A percentile compares a stretch with the other conserved stretches of the same genome.
phyloP scores from a whole-genome alignment of 2,113 vertebrate genomes.

The Typhlomys cinereus region DNA sequence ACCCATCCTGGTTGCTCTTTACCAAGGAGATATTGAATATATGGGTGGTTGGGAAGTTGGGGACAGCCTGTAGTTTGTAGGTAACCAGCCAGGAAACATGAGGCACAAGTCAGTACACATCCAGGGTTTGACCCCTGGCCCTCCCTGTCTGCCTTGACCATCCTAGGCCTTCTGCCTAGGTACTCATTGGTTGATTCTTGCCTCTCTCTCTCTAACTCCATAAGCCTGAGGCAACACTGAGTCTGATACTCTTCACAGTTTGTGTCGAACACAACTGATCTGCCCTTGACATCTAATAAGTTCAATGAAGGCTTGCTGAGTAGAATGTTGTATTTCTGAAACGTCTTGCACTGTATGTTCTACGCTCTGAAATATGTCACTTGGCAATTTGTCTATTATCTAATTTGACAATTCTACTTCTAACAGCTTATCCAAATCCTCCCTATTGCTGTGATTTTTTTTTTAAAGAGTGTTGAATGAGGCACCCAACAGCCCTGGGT shows the following conservation, averaged over 20 bases:
- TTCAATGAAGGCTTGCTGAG: slow-evolving; percentile 25
- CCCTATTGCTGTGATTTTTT: too few species aligned
- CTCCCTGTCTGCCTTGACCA: background rate
- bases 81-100: slow-evolving; percentile 7
- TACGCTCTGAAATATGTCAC: slow-evolving; percentile 40
- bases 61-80: background rate
- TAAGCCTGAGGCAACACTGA: background rate
- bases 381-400: background rate
- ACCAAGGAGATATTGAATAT: background rate
- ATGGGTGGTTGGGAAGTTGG: background rate
- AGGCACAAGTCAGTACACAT: background rate
- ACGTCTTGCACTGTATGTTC: background rate
- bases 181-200: background rate
- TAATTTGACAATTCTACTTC: background rate
- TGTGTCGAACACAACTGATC: background rate
- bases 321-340: slow-evolving; percentile 34
- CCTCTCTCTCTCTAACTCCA: background rate
- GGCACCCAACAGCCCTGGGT: too few species aligned
- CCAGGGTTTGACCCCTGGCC: background rate
- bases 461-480: too few species aligned
- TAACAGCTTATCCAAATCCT: slow-evolving; percentile 45
- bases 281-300: background rate
- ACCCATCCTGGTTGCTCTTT: background rate
- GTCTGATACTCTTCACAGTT: background rate
- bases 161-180: background rate